These are phyloP conservation scores for Gouania willdenowi DNA, from an alignment of 2,797 vertebrate genomes.

Conservation along the genomic window DNA sequence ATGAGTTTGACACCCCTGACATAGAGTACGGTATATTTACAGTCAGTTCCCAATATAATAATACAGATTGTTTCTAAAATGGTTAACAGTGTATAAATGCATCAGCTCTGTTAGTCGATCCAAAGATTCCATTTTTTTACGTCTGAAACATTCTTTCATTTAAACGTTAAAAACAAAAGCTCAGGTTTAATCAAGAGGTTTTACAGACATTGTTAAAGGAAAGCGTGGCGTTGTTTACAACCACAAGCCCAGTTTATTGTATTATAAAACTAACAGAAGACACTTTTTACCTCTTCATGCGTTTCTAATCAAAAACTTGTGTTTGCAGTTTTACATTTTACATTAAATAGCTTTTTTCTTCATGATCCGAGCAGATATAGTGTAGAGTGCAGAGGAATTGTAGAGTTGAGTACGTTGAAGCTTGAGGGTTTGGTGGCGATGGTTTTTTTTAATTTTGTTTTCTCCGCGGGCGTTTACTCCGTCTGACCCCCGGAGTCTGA, in stretches of 20 bases:
- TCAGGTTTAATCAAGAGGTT: no score
- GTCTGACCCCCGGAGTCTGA: constrained; percentile 90
- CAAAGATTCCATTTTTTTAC: no score
- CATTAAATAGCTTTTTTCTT: no score
- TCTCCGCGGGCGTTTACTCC: constrained; percentile 83
- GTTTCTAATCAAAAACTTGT: no score
- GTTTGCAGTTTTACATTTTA: no score
- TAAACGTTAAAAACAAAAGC: no score
- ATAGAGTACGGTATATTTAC: constrained; percentile 17
- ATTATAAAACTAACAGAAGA: constrained; percentile 28
- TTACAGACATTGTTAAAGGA: constrained; percentile 21
- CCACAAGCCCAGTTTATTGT: constrained; percentile 31
- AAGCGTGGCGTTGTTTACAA: constrained; percentile 17
- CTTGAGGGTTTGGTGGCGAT: constrained; percentile 16
- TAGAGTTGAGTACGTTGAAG: no score
- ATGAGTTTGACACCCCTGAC: constrained; percentile 12
- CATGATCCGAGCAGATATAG: no score
- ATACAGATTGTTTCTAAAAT: constrained; percentile 52
- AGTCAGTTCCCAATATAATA: constrained; percentile 28
- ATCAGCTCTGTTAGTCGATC: no score
- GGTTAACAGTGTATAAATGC: background rate
- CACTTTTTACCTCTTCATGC: no score
- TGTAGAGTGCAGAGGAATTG: no score
- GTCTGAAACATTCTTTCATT: no score
- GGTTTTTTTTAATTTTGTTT: constrained; percentile 91